These are phyloP conservation scores for Mya arenaria DNA, from an alignment of 1,140 invertebrate genomes.

Conservation along the genomic window DNA sequence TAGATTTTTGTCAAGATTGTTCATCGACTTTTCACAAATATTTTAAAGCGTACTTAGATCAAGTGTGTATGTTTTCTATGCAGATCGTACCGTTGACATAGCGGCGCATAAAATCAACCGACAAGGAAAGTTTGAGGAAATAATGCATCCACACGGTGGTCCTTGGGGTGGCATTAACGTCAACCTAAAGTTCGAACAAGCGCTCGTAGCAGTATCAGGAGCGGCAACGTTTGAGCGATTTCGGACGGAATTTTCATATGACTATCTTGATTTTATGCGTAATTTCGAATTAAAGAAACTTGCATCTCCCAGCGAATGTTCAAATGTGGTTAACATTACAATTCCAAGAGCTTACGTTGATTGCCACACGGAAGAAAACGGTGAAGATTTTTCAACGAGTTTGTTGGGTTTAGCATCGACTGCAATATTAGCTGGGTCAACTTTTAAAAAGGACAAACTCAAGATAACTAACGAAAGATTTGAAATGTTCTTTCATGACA, in stretches of 20 bases:
- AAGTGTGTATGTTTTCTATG: neutral
- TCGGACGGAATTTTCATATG: constrained; percentile 2
- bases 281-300: constrained; percentile 45
- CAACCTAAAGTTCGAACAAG: constrained; percentile 31
- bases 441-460: constrained; percentile 12
- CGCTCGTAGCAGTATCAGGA: constrained; percentile 9
- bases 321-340: neutral
- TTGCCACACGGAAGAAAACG: constrained; percentile 13
- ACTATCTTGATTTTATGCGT: constrained; percentile 15
- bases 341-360: neutral
- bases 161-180: constrained; percentile 21
- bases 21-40: neutral
- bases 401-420: neutral
- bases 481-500: constrained; percentile 14
- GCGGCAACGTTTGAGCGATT: constrained; percentile 8
- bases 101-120: constrained; percentile 11
- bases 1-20: neutral
- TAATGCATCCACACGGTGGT: constrained; percentile 32
- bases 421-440: neutral
- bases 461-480: neutral
- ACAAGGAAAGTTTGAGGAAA: constrained; percentile 19
- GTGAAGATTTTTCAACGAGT: neutral
- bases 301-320: neutral
- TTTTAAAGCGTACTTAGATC: neutral
- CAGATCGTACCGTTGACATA: constrained; percentile 45